Evolutionary conservation across 2,797 vertebrate species (phyloP), one percentile per base, ranked within the genome.

Genomic region (Spatula clypeata): DNA sequence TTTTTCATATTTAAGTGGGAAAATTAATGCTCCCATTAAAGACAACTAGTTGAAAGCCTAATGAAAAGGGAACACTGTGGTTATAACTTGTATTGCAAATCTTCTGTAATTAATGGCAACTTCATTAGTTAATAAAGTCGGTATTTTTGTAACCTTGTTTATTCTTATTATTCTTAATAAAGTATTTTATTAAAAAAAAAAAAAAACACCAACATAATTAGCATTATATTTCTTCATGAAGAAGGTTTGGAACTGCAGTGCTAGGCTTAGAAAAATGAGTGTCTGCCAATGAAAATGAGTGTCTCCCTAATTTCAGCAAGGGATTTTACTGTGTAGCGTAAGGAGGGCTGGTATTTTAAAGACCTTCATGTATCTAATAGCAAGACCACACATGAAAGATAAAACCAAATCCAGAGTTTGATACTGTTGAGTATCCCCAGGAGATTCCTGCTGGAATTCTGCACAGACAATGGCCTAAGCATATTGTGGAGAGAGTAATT

Each of bases 101-200:
- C 92, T 96, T 96, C 96, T 98, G 98, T 98, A 98, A 98, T 96
- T 98, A 98, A 97, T 32, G 61, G 81, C 94, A 93, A 97, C 94
- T 92, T 95, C 79, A 95, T 90, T 97, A 96, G 93, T 94, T 96
- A 94, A 96, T 97, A 97, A 97, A 98, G 93, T 96, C 95, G 96
- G 97, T 98, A 98, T 98, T 98, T 98, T 98, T 98, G 97, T 98
- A 98, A 97, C 95, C 95, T 92, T 97, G 96, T 97, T 98, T 97
- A 97, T 92, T 97, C 92, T 96, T 96, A 97, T 97, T 98, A 97
- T 95, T 98, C 83, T 95, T 97, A 98, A 98, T 98, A 98, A 98
- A 98, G 82, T 98, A 98, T 98, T 98, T 98, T 98, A 97, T 96
- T 17, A 6, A 34, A 44, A 23, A 95, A 97, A 26, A 62, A 62